Evolutionary conservation across 2,113 vertebrate species (phyloP).

Genomic region (Hypanus sabinus): DNA sequence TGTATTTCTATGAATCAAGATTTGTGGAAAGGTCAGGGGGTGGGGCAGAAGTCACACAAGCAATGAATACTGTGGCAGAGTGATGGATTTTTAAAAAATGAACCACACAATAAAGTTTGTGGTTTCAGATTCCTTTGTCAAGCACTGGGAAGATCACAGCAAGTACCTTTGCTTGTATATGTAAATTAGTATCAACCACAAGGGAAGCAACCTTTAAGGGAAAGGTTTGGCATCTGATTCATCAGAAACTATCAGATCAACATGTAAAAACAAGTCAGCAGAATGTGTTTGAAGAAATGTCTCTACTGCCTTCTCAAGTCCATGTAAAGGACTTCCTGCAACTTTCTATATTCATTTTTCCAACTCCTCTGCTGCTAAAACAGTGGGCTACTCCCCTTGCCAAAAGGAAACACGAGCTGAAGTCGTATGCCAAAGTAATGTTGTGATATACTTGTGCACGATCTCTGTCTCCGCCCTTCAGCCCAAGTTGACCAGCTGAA

Average conservation of each 20-base stretch:
- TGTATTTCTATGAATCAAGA: background rate
- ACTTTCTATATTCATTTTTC: conserved; percentile 49
- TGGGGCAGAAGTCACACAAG: background rate
- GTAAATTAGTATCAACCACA: conserved; percentile 2
- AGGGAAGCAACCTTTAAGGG: background rate
- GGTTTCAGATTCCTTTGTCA: background rate
- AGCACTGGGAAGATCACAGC: background rate
- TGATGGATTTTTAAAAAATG: background rate
- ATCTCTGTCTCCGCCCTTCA: conserved; percentile 50
- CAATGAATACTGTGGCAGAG: background rate
- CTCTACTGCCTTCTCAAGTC: background rate
- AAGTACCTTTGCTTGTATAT: background rate
- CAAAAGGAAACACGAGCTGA: conserved; percentile 56
- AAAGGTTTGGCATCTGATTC: background rate
- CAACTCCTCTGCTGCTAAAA: conserved; percentile 55
- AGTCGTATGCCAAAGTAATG: conserved; percentile 60
- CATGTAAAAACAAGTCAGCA: conserved; percentile 11
- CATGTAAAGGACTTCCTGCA: background rate
- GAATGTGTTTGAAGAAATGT: background rate
- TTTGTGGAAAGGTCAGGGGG: background rate
- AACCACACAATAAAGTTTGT: background rate
- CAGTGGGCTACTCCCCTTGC: conserved; percentile 62
- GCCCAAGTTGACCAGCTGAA: conserved; percentile 47
- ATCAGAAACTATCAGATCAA: background rate
- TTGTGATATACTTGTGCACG: conserved; percentile 42